Base-by-base conservation (phyloP, 1,140 invertebrate genomes). In the Leptinotarsa defecta region DNA sequence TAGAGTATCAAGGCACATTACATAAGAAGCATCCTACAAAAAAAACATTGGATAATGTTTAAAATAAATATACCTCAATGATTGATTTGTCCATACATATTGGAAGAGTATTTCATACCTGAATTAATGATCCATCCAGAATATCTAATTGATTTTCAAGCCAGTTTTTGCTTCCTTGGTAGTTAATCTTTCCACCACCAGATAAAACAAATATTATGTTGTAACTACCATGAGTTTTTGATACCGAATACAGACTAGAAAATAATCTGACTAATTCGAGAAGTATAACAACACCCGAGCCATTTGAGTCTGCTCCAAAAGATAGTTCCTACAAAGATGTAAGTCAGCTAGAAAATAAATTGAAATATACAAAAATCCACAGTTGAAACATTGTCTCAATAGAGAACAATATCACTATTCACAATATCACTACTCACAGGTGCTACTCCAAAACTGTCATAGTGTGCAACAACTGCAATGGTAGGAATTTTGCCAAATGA, bases 91-190 rank as follows among this genome's bases (percentile, higher is more conserved):
- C 2, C 8, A 3, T 43, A 43, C 34, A 43, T 43, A 8, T 3
- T 43, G 34, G 11, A 43, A 43, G 34, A 63, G 34, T 61, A 49
- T 76, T 20, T 62, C 65, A 15, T 87, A 95, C 95, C 89, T 94
- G 94, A 79, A 92, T 87, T 57, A 92, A 84, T 24, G 91, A 90
- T 61, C 89, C 90, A 82, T 94, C 92, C 48, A 90, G 83, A 2
- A 90, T 90, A 85, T 98, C 96, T 67, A 96, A 85, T 83, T 96
- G 94, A 85, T 97, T 95, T 85, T 99, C 97, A 13, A 99, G 88
- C 95, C 96, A 99, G 82, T 97, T 96, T 87, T 98, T 98, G 57
- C 95, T 94, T 24, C 97, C 96, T 83, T 97, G 94, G 83, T 96
- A 99, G 87, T 99, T 99, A 0, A 90, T 83, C 86, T 98, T 96